Percentiles rank a stretch among this genome's conserved stretches.
Conservation (phyloP, 2,888 invertebrate species). For the Clistopyga incitator region DNA sequence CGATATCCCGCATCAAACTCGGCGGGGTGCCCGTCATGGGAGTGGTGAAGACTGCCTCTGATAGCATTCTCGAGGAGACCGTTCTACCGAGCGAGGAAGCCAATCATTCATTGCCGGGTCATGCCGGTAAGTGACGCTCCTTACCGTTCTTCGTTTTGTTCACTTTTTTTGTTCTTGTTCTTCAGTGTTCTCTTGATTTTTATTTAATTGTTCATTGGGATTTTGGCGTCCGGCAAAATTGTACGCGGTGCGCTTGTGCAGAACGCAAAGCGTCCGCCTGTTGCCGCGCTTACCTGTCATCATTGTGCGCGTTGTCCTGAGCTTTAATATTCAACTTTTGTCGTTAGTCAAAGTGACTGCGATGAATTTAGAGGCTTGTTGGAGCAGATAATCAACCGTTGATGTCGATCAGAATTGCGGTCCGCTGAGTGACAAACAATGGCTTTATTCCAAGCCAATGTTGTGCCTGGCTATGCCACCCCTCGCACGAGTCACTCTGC, state of each 20-base stretch:
- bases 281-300: slow-evolving; percentile 6
- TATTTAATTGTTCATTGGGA: not conserved
- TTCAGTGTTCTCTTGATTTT: not conserved
- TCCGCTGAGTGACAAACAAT: slow-evolving; percentile 11
- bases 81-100: slow-evolving; percentile 81
- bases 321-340: not conserved
- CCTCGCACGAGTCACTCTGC: slow-evolving; percentile 71
- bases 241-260: slow-evolving; percentile 9
- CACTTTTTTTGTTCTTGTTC: not conserved
- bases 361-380: not conserved
- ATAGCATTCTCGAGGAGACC: slow-evolving; percentile 79
- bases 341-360: not conserved
- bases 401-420: not conserved
- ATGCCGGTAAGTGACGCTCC: slow-evolving; percentile 77
- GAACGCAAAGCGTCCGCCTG: slow-evolving; percentile 8
- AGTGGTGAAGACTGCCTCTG: slow-evolving; percentile 80
- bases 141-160: not conserved
- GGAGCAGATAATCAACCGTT: not conserved
- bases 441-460: slow-evolving; percentile 71
- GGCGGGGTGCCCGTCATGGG: slow-evolving; percentile 78
- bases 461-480: slow-evolving; percentile 43
- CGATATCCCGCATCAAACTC: slow-evolving; percentile 34
- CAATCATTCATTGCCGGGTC: slow-evolving; percentile 80
- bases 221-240: not conserved
- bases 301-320: not conserved